Evolutionary conservation across 1,140 invertebrate species (phyloP), one percentile per base, ranked within the genome.

Genomic region (Euwallacea fornicatus): DNA sequence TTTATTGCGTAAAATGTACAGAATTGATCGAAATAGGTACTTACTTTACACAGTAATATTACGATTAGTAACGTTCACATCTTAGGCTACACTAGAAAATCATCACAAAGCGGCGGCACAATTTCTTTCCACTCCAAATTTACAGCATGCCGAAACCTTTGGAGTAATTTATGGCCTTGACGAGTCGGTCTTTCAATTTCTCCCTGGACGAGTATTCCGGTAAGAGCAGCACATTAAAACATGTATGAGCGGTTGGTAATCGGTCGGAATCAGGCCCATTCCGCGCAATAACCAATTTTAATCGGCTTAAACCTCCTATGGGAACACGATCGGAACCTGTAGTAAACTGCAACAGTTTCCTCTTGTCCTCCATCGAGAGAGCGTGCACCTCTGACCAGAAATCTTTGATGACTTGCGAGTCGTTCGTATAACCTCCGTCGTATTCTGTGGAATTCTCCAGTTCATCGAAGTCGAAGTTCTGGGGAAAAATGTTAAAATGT

Each of bases 311-410:
- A 0, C 97, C 97, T 11, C 93, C 89, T 6, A 98, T 93, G 0
- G 97, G 97, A 41, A 99, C 94, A 68, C 97, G 84, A 83, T 98
- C 96, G 65, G 93, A 96, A 46, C 98, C 98, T 46, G 93, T 96
- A 0, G 98, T 89, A 78, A 98, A 99, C 77, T 97, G 91, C 53
- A 97, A 85, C 68, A 98, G 88, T 79, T 95, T 94, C 62, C 94
- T 88, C 82, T 98, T 97, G 73, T 95, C 89, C 76, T 94, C 92
- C 2, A 90, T 74, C 0, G 88, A 83, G 56, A 98, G 84, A 16
- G 89, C 88, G 81, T 97, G 94, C n/a, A 98, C 97, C 41, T 98
- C 91, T 71, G 90, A 89, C 97, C 97, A 99, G 81, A 99, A 99
- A 77, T 94, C 86, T 77, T 90, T 88, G 62, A 98, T 93, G 0